Percentiles rank a stretch among this genome's conserved stretches.
phyloP scores from a whole-genome alignment of 2,888 invertebrate species.

The Anarsia innoxiella region DNA sequence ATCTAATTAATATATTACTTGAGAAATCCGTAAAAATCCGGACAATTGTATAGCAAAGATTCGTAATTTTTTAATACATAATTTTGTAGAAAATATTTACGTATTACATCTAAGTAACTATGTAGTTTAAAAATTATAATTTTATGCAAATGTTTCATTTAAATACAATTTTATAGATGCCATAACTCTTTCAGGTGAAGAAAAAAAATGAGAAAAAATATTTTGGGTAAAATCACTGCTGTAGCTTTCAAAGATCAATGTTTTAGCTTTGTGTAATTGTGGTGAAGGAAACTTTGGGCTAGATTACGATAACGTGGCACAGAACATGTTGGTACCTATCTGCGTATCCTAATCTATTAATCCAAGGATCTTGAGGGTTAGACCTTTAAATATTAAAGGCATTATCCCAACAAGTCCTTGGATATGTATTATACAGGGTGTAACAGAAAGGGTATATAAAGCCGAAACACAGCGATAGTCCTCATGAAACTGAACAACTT shows the following conservation, averaged over 20 bases:
- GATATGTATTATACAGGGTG: too few relatives aligned
- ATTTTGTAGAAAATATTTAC: constrained; percentile 9
- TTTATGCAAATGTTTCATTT: constrained; percentile 15
- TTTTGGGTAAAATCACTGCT: constrained; percentile 31
- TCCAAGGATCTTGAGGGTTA: too few relatives aligned
- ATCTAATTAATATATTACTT: too few relatives aligned
- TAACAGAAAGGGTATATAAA: too few relatives aligned
- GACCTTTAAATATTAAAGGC: too few relatives aligned
- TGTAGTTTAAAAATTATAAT: constrained; percentile 14
- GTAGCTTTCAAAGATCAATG: constrained; percentile 55
- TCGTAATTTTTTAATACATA: background rate
- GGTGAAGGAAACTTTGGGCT: constrained; percentile 49
- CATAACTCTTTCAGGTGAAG: constrained; percentile 62
- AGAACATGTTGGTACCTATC: too few relatives aligned
- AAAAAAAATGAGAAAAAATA: constrained; percentile 19
- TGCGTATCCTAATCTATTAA: too few relatives aligned
- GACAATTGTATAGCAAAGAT: constrained; percentile 22
- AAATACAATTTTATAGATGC: constrained; percentile 31
- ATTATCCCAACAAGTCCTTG: too few relatives aligned
- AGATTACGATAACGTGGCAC: too few relatives aligned
- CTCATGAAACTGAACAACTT: too few relatives aligned
- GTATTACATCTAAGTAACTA: constrained; percentile 4
- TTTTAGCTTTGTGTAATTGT: constrained; percentile 62
- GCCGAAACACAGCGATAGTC: too few relatives aligned
- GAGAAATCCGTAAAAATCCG: constrained; percentile 54